A percentile compares a stretch with the other conserved stretches of the same genome.
Conservation (phyloP, 2,797 vertebrate species). For the Amphiprion clarkii region DNA sequence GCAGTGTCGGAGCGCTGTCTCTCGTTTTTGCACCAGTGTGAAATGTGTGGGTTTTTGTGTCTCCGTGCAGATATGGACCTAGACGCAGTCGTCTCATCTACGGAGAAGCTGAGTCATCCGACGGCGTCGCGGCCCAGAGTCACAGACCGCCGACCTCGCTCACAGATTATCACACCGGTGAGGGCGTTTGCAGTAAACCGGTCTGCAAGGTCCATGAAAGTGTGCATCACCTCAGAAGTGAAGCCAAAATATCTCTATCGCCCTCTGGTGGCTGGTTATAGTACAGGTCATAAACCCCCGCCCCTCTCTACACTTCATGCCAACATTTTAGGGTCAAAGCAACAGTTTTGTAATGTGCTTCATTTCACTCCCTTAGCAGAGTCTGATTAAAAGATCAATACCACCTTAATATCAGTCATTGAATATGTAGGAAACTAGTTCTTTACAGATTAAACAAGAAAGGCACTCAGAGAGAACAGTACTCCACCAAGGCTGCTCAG, state of each 20-base stretch:
- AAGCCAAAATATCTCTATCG: neutral
- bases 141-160: slow-evolving; percentile 95
- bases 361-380: neutral
- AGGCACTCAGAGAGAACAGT: no score
- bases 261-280: neutral
- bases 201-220: no score
- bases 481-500: no score
- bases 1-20: slow-evolving; percentile 8
- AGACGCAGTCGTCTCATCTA: slow-evolving; percentile 90
- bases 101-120: slow-evolving; percentile 96
- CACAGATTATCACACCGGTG: slow-evolving; percentile 94
- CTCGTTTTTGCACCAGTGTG: neutral
- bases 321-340: no score
- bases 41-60: slow-evolving; percentile 8
- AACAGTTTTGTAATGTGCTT: neutral
- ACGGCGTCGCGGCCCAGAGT: slow-evolving; percentile 94
- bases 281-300: neutral
- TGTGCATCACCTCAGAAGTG: neutral
- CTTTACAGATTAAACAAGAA: no score
- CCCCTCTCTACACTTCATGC: neutral
- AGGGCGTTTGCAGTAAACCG: slow-evolving; percentile 66
- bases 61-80: slow-evolving; percentile 86
- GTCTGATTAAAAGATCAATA: no score
- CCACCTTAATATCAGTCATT: no score
- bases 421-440: no score